These are phyloP conservation scores for Enteromius fasciolatus DNA, from an alignment of 2,797 vertebrate genomes.

Conservation along the genomic window DNA sequence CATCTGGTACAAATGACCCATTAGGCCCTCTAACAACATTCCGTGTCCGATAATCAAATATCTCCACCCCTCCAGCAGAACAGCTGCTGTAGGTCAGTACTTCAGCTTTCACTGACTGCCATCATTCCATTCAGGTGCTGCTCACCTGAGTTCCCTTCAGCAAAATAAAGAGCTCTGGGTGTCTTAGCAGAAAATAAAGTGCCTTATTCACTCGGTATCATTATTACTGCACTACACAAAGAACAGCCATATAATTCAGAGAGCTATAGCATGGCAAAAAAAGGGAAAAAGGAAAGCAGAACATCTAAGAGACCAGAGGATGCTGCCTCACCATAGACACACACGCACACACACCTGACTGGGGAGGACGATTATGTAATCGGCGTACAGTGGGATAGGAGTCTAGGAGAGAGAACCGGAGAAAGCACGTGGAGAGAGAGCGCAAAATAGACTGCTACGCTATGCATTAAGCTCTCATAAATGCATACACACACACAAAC, in stretches of 20 bases:
- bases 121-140: slow-evolving; percentile 5
- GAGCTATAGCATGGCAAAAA: slow-evolving; percentile 9
- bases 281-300: slow-evolving; percentile 19
- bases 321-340: slow-evolving; percentile 46
- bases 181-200: slow-evolving; percentile 23
- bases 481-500: slow-evolving; percentile 25
- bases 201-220: slow-evolving; percentile 21
- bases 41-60: background rate
- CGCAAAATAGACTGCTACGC: slow-evolving; percentile 13
- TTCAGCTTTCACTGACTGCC: background rate
- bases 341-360: slow-evolving; percentile 55
- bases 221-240: slow-evolving; percentile 2
- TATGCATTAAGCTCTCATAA: slow-evolving; percentile 23
- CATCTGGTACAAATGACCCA: slow-evolving; percentile 11
- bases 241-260: slow-evolving; percentile 31
- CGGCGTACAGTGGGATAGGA: slow-evolving; percentile 48
- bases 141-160: slow-evolving; percentile 2
- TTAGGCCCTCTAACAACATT: background rate
- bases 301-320: slow-evolving; percentile 38
- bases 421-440: slow-evolving; percentile 24
- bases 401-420: slow-evolving; percentile 36
- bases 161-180: background rate
- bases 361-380: slow-evolving; percentile 56
- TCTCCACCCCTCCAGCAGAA: slow-evolving; percentile 6
- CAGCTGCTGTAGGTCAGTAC: slow-evolving; percentile 13